phyloP scores from a whole-genome alignment of 37 sponge, comb jelly and placozoan genomes.

The Chondrosia reniformis region DNA sequence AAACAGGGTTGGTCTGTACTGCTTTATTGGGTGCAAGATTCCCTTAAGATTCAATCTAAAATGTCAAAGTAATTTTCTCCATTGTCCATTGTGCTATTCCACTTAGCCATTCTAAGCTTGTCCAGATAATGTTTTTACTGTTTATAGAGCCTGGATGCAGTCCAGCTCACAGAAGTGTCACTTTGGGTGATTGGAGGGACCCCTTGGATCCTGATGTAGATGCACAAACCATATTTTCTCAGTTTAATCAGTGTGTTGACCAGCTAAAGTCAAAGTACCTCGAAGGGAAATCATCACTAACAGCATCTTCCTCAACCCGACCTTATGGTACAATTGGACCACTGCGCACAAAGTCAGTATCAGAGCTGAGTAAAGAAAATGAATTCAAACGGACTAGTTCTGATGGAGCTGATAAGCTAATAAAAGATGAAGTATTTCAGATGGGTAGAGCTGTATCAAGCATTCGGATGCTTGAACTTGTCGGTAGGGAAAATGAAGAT shows the following conservation, averaged over 20 bases:
- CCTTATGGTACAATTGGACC: background rate
- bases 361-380: background rate
- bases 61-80: too few relatives aligned
- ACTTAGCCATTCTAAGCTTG: too few relatives aligned
- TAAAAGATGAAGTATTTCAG: background rate
- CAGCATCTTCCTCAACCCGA: background rate
- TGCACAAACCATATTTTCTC: conserved; percentile 84
- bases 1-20: too few relatives aligned
- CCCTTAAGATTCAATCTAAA: too few relatives aligned
- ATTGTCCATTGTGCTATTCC: too few relatives aligned
- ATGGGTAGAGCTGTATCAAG: conserved; percentile 18
- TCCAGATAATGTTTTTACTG: too few relatives aligned
- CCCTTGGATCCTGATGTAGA: conserved; percentile 94
- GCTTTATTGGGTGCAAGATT: too few relatives aligned
- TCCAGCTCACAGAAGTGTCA: conserved; percentile 74
- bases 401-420: background rate
- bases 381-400: background rate
- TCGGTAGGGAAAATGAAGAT: background rate
- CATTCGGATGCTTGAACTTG: background rate
- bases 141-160: conserved; percentile 75
- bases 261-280: conserved; percentile 9
- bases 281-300: background rate
- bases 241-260: conserved; percentile 61
- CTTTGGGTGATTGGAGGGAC: conserved; percentile 96
- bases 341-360: background rate